Percentiles rank a stretch among this genome's conserved stretches.
Evolutionary conservation across 2,888 invertebrate genomes (phyloP).

Genomic region (Scelioninae gen. 2): DNA sequence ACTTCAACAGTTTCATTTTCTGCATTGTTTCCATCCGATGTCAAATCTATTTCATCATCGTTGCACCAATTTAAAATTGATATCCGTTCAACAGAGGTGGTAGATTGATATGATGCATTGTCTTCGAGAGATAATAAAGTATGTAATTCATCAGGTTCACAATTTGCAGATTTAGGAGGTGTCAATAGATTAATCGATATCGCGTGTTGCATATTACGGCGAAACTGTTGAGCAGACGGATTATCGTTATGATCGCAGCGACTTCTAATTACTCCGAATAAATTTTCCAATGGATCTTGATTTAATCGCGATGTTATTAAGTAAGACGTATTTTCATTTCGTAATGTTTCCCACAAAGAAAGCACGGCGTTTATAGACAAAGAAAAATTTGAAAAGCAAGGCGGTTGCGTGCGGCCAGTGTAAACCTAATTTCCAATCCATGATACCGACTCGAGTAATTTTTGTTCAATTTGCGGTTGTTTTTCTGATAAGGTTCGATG

Average conservation of each 20-base stretch:
- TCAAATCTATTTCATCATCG: too few species aligned
- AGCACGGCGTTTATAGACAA: conserved; percentile 60
- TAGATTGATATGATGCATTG: too few species aligned
- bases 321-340: conserved; percentile 41
- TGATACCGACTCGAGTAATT: conserved; percentile 17
- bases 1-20: too few species aligned
- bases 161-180: conserved; percentile 1
- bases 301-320: conserved; percentile 52
- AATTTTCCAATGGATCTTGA: conserved; percentile 59
- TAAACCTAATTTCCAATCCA: conserved; percentile 54
- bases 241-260: conserved; percentile 48
- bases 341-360: conserved; percentile 50
- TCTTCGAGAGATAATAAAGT: background rate
- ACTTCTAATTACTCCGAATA: conserved; percentile 51
- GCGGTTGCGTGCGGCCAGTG: conserved; percentile 41
- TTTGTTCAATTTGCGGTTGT: background rate
- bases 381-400: conserved; percentile 62
- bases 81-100: background rate
- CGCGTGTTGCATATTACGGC: conserved; percentile 55
- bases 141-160: too few species aligned
- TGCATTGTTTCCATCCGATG: too few species aligned
- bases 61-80: too few species aligned
- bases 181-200: conserved; percentile 40
- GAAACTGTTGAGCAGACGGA: conserved; percentile 53
- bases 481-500: background rate